A percentile compares a stretch with the other conserved stretches of the same genome.
These are phyloP conservation scores for Phymatocera aterrima DNA, from an alignment of 2,888 invertebrate species.

Conservation along the genomic window DNA sequence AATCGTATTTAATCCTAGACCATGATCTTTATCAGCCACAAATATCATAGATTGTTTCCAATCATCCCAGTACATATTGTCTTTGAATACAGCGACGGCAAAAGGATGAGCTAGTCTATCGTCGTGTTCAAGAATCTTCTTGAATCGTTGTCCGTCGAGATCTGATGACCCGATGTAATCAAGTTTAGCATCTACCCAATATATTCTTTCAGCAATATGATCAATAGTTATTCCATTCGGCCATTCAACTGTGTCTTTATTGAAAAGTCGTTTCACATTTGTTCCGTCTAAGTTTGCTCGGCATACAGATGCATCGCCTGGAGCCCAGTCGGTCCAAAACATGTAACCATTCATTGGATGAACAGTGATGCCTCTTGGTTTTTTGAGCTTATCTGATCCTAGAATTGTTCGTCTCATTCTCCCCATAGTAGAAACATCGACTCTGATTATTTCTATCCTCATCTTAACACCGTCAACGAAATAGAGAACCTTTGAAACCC, in stretches of 20 bases:
- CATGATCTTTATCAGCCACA: constrained; percentile 87
- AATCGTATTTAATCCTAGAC: constrained; percentile 79
- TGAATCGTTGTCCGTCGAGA: constrained; percentile 82
- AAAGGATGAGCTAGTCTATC: constrained; percentile 89
- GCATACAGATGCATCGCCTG: constrained; percentile 85
- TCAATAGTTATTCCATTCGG: constrained; percentile 92
- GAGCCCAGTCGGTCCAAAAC: constrained; percentile 94
- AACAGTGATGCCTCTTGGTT: constrained; percentile 88
- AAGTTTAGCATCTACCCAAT: constrained; percentile 91
- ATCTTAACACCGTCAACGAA: constrained; percentile 89
- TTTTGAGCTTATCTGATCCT: constrained; percentile 80
- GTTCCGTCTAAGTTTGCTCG: constrained; percentile 88
- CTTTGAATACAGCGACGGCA: constrained; percentile 90
- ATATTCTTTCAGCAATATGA: constrained; percentile 87
- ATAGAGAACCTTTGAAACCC: constrained; percentile 91
- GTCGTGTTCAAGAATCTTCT: constrained; percentile 81
- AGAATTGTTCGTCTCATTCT: constrained; percentile 88
- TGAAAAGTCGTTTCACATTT: constrained; percentile 81
- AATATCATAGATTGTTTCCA: constrained; percentile 89
- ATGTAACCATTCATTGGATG: constrained; percentile 88
- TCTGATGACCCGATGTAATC: constrained; percentile 89
- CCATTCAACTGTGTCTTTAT: constrained; percentile 83
- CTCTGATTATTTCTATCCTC: constrained; percentile 89
- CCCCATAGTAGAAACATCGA: constrained; percentile 78
- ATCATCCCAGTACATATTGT: constrained; percentile 93